Percentiles rank a stretch among this genome's conserved stretches.
phyloP scores from a whole-genome alignment of 2,797 vertebrate genomes.

The Alca torda region DNA sequence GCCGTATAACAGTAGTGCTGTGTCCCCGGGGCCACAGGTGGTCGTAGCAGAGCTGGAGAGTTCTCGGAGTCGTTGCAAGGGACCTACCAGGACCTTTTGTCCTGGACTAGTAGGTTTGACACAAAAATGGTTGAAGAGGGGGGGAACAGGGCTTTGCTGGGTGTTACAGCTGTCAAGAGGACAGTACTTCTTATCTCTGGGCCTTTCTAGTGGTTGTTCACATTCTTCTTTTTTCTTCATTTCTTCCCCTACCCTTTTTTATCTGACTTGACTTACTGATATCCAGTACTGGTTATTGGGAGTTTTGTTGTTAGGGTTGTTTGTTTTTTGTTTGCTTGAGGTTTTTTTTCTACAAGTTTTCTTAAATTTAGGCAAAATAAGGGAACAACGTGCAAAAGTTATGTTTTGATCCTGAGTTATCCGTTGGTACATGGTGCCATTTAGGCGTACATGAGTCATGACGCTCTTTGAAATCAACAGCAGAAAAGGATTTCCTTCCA shows the following conservation, averaged over 20 bases:
- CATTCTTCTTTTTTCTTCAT: background rate
- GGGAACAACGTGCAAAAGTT: background rate
- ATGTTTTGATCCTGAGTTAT: background rate
- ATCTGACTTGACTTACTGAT: background rate
- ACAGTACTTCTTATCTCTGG: too few species aligned
- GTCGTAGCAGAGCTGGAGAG: fast-evolving
- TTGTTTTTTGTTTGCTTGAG: background rate
- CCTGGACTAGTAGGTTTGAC: fast-evolving
- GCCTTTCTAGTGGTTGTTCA: background rate
- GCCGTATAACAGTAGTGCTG: fast-evolving
- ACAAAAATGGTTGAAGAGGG: fast-evolving
- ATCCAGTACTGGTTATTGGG: background rate
- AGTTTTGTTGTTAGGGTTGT: background rate
- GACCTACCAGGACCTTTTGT: background rate
- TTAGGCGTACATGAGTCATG: background rate
- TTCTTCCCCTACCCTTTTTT: background rate
- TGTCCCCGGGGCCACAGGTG: background rate
- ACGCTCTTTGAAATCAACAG: background rate
- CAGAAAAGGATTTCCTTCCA: constrained; percentile 14
- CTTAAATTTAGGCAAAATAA: background rate
- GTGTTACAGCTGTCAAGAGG: background rate
- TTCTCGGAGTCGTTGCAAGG: background rate
- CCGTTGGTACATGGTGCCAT: fast-evolving
- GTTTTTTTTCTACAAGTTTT: background rate
- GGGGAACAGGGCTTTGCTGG: background rate